These are phyloP conservation scores for Coryphaenoides rupestris DNA, from an alignment of 2,113 vertebrate species.

Conservation along the genomic window DNA sequence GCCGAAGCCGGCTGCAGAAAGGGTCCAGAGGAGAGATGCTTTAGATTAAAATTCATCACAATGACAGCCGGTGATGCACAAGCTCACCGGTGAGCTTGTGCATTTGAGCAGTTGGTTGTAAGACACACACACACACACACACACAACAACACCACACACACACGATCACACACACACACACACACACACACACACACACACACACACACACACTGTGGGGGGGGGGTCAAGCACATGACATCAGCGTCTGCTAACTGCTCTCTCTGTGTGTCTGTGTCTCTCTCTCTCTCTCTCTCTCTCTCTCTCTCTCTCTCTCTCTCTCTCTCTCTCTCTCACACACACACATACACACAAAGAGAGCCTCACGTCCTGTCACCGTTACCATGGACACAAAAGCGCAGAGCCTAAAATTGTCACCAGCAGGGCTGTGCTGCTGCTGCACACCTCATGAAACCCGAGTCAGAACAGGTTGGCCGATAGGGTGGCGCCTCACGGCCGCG, in stretches of 20 bases:
- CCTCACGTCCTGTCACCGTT: slow-evolving; percentile 64
- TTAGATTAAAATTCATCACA: slow-evolving; percentile 12
- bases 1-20: background rate
- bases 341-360: too few species aligned
- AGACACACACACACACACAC: too few species aligned
- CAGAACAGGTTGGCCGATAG: slow-evolving; percentile 35
- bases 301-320: slow-evolving; percentile 14
- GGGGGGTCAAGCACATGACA: background rate
- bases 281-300: slow-evolving; percentile 5
- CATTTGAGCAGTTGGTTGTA: background rate
- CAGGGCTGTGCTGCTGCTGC: slow-evolving; percentile 26
- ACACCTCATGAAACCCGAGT: slow-evolving; percentile 40
- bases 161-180: too few species aligned
- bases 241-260: slow-evolving; percentile 26
- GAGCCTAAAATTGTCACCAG: slow-evolving; percentile 51
- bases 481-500: slow-evolving; percentile 26
- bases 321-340: slow-evolving; percentile 19
- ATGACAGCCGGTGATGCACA: too few species aligned
- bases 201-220: too few species aligned
- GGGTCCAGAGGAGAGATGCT: background rate
- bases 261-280: too few species aligned
- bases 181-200: too few species aligned
- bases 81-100: slow-evolving; percentile 10
- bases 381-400: slow-evolving; percentile 70
- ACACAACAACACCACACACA: too few species aligned